A percentile compares a stretch with the other conserved stretches of the same genome.
These are phyloP conservation scores for Petrolisthes manimaculis DNA, from an alignment of 2,888 invertebrate species.

Conservation along the genomic window DNA sequence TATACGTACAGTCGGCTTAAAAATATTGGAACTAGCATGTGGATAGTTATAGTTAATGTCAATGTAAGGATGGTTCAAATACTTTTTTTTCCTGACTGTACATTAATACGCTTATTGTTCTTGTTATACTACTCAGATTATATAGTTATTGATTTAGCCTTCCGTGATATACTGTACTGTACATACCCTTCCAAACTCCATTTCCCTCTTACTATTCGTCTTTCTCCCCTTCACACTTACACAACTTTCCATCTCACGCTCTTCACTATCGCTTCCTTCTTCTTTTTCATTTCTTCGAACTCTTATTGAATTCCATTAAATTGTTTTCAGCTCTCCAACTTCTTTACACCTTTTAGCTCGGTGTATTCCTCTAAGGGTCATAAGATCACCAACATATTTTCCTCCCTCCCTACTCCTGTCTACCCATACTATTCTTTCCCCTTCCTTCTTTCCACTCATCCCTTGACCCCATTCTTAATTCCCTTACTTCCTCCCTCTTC, in stretches of 20 bases:
- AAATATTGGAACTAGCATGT: too few species aligned
- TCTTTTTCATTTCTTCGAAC: not conserved
- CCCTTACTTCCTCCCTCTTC: not conserved
- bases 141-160: too few species aligned
- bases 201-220: not conserved
- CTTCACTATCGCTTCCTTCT: not conserved
- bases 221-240: not conserved
- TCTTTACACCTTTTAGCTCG: not conserved
- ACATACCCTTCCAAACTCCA: not conserved
- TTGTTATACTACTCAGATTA: too few species aligned
- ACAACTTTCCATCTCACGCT: not conserved
- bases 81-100: too few species aligned
- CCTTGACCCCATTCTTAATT: not conserved
- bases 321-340: not conserved
- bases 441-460: not conserved
- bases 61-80: too few species aligned
- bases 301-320: not conserved
- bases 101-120: too few species aligned
- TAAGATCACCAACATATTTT: too few species aligned
- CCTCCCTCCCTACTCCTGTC: not conserved
- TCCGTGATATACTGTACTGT: too few species aligned
- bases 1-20: too few species aligned
- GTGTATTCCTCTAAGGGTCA: too few species aligned
- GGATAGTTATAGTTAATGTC: too few species aligned
- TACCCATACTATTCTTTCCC: not conserved